Percentiles rank a stretch among this genome's conserved stretches.
Evolutionary conservation across 1,140 invertebrate genomes (phyloP).

Genomic region (Habropoda laboriosa): DNA sequence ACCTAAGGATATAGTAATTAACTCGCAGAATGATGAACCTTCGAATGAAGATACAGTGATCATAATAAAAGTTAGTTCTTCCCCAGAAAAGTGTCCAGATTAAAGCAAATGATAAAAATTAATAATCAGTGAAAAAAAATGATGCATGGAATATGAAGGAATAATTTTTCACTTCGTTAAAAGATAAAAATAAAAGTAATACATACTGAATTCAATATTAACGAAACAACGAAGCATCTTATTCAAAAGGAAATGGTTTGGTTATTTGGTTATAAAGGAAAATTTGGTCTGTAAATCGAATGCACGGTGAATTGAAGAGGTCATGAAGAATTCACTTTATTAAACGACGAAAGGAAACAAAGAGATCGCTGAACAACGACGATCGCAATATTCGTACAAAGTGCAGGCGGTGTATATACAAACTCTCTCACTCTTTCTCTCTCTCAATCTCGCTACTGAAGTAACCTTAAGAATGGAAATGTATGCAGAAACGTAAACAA

Average conservation of each 20-base stretch:
- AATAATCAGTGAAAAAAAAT: neutral
- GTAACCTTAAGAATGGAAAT: slow-evolving; percentile 57
- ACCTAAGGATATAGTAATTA: neutral
- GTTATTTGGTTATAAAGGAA: too few species aligned
- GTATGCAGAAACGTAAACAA: slow-evolving; percentile 52
- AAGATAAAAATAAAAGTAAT: too few species aligned
- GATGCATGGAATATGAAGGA: too few species aligned
- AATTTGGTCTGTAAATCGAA: neutral
- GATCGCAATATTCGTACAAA: slow-evolving; percentile 59
- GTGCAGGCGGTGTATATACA: slow-evolving; percentile 62
- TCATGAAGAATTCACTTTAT: slow-evolving; percentile 52
- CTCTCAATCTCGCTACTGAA: slow-evolving; percentile 21
- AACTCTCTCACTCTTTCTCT: neutral
- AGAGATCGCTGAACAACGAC: slow-evolving; percentile 39
- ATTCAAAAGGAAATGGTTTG: too few species aligned
- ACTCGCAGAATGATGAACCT: neutral
- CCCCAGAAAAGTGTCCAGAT: too few species aligned
- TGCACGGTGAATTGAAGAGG: neutral
- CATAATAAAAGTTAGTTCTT: neutral
- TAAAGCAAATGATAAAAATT: neutral
- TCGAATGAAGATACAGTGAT: neutral
- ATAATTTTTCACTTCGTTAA: too few species aligned
- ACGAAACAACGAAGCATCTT: too few species aligned
- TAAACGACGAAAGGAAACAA: slow-evolving; percentile 47
- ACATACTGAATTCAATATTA: too few species aligned